Evolutionary conservation across 2,113 vertebrate genomes (phyloP), one percentile per base, ranked within the genome.

Genomic region (Otolemur garnettii): DNA sequence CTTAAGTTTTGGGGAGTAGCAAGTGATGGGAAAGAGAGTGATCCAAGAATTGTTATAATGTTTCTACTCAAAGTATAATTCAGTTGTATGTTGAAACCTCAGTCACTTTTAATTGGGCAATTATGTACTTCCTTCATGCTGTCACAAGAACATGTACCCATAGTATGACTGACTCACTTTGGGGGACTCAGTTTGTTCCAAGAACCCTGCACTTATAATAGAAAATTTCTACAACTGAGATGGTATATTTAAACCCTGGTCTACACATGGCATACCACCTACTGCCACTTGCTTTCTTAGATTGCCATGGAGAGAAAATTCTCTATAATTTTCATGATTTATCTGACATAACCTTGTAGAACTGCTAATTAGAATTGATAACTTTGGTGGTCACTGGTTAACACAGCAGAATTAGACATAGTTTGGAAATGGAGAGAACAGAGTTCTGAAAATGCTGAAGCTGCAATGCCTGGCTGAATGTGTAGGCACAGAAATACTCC

Each of bases 71-170:
- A 91, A 68, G 59, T 86, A 78, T 22, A 60, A 59, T 35, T 79
- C 74, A 85, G 79, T 53, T 64, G 79, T 45, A 72, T 8, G 15
- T 30, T 79, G n/a, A 91, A 95, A 88, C 11, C 26, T 90, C 50
- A 57, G 59, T 86, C 45, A 71, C 28, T 72, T 97, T 88, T 91
- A 92, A 83, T 92, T 45, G 62, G 68, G 68, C 12, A 55, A 85
- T 60, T 17, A 90, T 21, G 59, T 4, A 87, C 13, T 35, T 77
- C 53, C 57, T 45, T 15, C 13, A 71, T 38, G 17, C 4, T 86
- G 21, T 55, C 80, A 79, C 33, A 45, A 93, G 42, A 91, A 74
- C 33, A 80, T 57, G 90, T 84, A 74, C 45, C 35, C 53, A 79
- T 11, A 60, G 57, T 18, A 71, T 26, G n/a, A n/a, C n/a, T n/a